Percentiles rank a stretch among this genome's conserved stretches.
These are phyloP conservation scores for Scaptomyza polygonia DNA, from an alignment of 2,888 invertebrate species.

Conservation along the genomic window DNA sequence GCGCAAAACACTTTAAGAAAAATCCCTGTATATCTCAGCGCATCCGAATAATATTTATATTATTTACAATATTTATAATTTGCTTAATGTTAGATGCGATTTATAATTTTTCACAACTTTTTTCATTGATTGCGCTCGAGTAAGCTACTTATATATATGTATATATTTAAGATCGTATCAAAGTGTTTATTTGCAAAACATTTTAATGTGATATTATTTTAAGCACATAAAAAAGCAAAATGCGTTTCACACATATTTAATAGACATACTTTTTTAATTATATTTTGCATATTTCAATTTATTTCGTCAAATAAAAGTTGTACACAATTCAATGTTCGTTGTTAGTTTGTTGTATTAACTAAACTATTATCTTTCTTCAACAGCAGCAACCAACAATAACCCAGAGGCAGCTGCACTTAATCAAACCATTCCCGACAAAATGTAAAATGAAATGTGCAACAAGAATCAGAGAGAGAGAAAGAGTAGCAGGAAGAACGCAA, in stretches of 20 bases:
- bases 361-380: conserved; percentile 33
- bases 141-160: conserved; percentile 24
- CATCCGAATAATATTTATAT: conserved; percentile 32
- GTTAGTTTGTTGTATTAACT: neutral
- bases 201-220: conserved; percentile 77
- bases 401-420: conserved; percentile 35
- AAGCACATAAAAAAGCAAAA: conserved; percentile 60
- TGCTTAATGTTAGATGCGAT: conserved; percentile 17
- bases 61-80: conserved; percentile 15
- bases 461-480: conserved; percentile 19
- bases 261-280: conserved; percentile 14
- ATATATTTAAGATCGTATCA: conserved; percentile 46
- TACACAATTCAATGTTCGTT: conserved; percentile 8
- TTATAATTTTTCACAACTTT: conserved; percentile 16
- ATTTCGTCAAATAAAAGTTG: conserved; percentile 49
- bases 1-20: conserved; percentile 3
- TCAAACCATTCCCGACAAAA: conserved; percentile 35
- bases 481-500: conserved; percentile 41
- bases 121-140: conserved; percentile 35
- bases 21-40: conserved; percentile 48
- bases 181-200: conserved; percentile 51
- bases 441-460: conserved; percentile 63
- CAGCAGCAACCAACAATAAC: conserved; percentile 40
- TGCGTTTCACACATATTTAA: conserved; percentile 34
- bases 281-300: conserved; percentile 40